phyloP scores from a whole-genome alignment of 1,140 invertebrate species.

The Danaus plexippus region DNA sequence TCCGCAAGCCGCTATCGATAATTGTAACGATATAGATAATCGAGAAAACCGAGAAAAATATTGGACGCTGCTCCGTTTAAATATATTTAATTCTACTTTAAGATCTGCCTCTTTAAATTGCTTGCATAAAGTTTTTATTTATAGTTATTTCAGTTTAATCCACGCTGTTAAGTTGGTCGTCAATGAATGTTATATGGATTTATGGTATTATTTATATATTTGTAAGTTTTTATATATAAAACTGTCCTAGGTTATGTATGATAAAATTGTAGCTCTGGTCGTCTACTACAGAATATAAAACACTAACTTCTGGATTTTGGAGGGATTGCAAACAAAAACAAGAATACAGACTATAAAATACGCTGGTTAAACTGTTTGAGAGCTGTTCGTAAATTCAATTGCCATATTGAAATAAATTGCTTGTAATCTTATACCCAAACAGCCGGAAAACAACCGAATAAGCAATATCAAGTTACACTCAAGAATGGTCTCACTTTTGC shows the following conservation, averaged over 20 bases:
- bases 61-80: slow-evolving; percentile 24
- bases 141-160: background rate
- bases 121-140: slow-evolving; percentile 10
- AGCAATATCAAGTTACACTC: slow-evolving; percentile 61
- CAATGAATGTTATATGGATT: no score
- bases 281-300: slow-evolving; percentile 15
- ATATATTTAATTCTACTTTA: slow-evolving; percentile 25
- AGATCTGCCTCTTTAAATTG: slow-evolving; percentile 3
- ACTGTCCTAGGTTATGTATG: background rate
- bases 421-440: slow-evolving; percentile 70
- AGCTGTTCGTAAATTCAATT: slow-evolving; percentile 61
- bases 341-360: slow-evolving; percentile 45
- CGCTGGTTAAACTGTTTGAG: slow-evolving; percentile 44
- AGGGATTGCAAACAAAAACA: slow-evolving; percentile 37
- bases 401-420: slow-evolving; percentile 69
- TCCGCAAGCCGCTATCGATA: slow-evolving; percentile 46
- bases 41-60: slow-evolving; percentile 42
- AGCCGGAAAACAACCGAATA: slow-evolving; percentile 66
- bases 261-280: slow-evolving; percentile 4
- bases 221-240: no score
- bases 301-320: slow-evolving; percentile 30
- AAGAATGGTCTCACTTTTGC: slow-evolving; percentile 48
- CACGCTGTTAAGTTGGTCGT: no score
- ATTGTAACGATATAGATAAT: slow-evolving; percentile 55
- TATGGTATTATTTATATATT: no score